Conservation (phyloP, 2,888 invertebrate genomes). For the Gasteruption jaculator region DNA sequence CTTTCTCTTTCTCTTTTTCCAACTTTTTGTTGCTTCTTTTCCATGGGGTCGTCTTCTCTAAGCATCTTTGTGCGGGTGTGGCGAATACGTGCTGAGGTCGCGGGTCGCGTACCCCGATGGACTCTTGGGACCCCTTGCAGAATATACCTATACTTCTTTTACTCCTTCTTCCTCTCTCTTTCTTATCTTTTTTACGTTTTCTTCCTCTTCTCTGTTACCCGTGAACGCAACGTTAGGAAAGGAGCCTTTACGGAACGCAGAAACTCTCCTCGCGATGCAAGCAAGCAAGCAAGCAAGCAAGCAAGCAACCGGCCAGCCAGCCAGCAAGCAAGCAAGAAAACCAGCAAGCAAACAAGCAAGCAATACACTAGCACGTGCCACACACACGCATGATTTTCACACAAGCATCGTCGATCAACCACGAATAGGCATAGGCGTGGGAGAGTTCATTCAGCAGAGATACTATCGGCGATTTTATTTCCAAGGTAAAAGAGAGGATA, state of each 20-base stretch:
- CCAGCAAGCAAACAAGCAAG: no score
- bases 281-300: no score
- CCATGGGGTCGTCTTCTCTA: slow-evolving; percentile 38
- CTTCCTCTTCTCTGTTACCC: slow-evolving; percentile 16
- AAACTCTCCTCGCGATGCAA: no score
- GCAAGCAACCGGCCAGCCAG: no score
- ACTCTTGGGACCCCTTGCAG: slow-evolving; percentile 34
- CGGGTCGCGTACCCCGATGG: slow-evolving; percentile 45
- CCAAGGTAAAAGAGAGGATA: no score
- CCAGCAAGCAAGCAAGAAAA: no score
- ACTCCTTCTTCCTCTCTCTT: slow-evolving; percentile 12
- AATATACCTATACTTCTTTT: slow-evolving; percentile 4
- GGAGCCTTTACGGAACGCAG: no score
- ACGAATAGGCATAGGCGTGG: slow-evolving; percentile 49
- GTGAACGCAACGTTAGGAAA: not conserved
- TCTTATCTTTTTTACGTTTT: not conserved
- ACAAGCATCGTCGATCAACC: no score
- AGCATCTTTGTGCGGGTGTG: slow-evolving; percentile 49
- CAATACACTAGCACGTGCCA: no score
- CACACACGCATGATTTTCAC: no score
- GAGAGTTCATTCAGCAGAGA: slow-evolving; percentile 52
- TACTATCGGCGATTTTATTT: slow-evolving; percentile 52
- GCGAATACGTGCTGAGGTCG: slow-evolving; percentile 51
- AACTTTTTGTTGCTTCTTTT: no score
- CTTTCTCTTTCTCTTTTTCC: no score